These are phyloP conservation scores for Samia ricini DNA, from an alignment of 1,140 invertebrate species.

Conservation along the genomic window DNA sequence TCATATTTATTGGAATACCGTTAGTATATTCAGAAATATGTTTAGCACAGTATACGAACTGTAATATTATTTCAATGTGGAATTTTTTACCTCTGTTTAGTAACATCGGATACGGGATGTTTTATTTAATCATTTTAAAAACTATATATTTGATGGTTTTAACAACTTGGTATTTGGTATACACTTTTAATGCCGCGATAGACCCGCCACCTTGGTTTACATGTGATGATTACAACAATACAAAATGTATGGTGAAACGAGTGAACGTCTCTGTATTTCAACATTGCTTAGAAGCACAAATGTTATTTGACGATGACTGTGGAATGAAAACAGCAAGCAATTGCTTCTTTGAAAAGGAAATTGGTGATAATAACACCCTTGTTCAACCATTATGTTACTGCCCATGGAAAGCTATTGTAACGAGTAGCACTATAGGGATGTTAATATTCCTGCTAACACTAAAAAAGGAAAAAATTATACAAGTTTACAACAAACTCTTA, in stretches of 20 bases:
- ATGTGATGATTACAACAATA: constrained; percentile 46
- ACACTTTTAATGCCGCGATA: constrained; percentile 47
- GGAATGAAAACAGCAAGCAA: constrained; percentile 59
- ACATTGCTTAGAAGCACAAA: constrained; percentile 58
- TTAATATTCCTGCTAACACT: constrained; percentile 46
- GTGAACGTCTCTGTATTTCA: constrained; percentile 57
- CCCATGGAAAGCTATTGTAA: constrained; percentile 48
- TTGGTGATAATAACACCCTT: constrained; percentile 49
- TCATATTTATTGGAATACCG: constrained; percentile 59
- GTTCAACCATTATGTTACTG: constrained; percentile 26
- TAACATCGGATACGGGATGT: constrained; percentile 46
- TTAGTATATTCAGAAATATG: constrained; percentile 68
- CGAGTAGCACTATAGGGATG: constrained; percentile 24
- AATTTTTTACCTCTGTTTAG: constrained; percentile 60
- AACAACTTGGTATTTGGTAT: constrained; percentile 61
- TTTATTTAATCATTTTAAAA: constrained; percentile 50
- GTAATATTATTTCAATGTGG: constrained; percentile 51
- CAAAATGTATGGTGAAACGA: constrained; percentile 58
- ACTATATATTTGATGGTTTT: constrained; percentile 45
- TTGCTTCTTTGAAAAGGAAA: constrained; percentile 54
- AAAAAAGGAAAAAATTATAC: constrained; percentile 47
- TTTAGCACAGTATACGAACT: constrained; percentile 61
- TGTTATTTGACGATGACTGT: constrained; percentile 49
- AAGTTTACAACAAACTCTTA: constrained; percentile 38
- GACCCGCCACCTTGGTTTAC: constrained; percentile 59